Base-by-base conservation (phyloP, 2,888 invertebrate genomes). In the Arge pagana region DNA sequence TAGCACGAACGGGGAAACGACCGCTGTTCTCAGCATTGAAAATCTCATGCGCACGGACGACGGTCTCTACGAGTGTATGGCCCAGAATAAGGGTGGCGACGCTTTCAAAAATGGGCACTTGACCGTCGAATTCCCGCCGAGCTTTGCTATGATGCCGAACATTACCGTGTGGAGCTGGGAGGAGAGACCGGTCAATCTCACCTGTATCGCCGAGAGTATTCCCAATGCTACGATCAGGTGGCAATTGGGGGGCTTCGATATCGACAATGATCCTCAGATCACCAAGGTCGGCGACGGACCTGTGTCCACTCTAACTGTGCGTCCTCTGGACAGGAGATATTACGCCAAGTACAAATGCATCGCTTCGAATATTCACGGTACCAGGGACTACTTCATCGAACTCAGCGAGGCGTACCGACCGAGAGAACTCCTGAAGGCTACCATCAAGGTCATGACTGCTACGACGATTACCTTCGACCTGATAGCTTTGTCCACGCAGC, bases 141-240 rank as follows among this genome's bases (percentile, higher is more conserved):
- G 88, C 2, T 93, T 94, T 69, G 86, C 85, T 35, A 83, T 85
- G 31, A 84, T 83, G 71, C 82, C 82, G 77, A 83, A 86, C 26
- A 80, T 84, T 30, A 89, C 90, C 0, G 83, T 87, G 0, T 93
- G 89, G 85, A 89, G 89, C 24, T 95, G 94, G 94, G 86, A 88
- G 41, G 82, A 85, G 31, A 83, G 83, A 63, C 86, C 88, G 1
- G 90, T 89, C 2, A 95, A 95, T 74, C 80, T 95, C 4, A 90
- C 89, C 54, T 95, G 95, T 71, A 81, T 90, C 37, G 93, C 93
- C n/a, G 90, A 92, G 76, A 84, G 86, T 70, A 85, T 95, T 65
- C 95, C 95, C 3, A 95, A 95, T 72, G 95, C 95, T 0, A 94
- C 94, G 5, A 92, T 95, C 62, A 85, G 86, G 68, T 95, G 94